Conservation (phyloP, 2,113 vertebrate species). For the Pseudorectes ferrugineus region DNA sequence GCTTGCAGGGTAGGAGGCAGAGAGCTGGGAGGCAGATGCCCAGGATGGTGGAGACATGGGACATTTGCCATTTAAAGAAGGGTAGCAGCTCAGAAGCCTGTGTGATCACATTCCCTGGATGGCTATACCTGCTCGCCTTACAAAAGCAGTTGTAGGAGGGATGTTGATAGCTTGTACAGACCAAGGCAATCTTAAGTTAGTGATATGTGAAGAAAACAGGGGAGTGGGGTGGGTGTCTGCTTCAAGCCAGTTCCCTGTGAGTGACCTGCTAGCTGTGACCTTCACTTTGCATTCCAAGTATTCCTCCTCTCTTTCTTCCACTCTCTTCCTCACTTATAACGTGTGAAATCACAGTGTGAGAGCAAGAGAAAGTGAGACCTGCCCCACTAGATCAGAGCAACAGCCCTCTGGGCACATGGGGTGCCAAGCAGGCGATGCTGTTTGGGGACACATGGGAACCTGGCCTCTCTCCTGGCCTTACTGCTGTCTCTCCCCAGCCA, state of each 20-base stretch:
- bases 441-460: fast-evolving
- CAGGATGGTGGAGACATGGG: not conserved
- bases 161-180: too few species aligned
- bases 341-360: not conserved
- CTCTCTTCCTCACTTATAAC: not conserved
- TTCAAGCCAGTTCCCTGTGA: not conserved
- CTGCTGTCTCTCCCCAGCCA: not conserved
- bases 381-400: not conserved
- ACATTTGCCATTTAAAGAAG: not conserved
- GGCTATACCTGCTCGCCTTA: not conserved
- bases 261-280: not conserved
- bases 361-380: not conserved
- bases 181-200: not conserved
- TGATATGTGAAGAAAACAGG: not conserved
- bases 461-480: not conserved
- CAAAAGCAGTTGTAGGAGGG: not conserved
- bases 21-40: not conserved
- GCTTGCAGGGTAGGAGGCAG: not conserved
- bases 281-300: not conserved
- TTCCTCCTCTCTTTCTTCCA: not conserved
- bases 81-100: not conserved
- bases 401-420: fast-evolving
- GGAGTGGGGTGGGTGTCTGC: not conserved
- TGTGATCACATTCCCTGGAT: fast-evolving
- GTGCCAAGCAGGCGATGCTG: fast-evolving